Conservation (phyloP, 2,888 invertebrate genomes). For the Malachius bipustulatus region DNA sequence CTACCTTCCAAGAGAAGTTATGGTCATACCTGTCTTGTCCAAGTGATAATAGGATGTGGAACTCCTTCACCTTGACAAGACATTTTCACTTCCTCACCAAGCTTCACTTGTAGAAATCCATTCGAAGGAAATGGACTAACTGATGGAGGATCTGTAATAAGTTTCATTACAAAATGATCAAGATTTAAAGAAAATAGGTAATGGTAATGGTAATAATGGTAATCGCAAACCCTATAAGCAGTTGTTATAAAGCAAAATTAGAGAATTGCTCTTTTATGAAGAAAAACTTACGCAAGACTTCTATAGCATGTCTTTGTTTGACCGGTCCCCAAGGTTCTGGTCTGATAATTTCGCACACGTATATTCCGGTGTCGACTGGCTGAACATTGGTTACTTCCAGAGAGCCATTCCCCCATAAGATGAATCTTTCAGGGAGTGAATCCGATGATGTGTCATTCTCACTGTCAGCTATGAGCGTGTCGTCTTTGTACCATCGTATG, state of each 20-base stretch:
- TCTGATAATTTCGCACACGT: constrained; percentile 55
- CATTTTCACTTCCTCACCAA: constrained; percentile 64
- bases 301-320: constrained; percentile 62
- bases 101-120: constrained; percentile 57
- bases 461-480: constrained; percentile 44
- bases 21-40: constrained; percentile 50
- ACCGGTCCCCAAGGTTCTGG: constrained; percentile 55
- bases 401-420: constrained; percentile 59
- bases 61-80: constrained; percentile 60
- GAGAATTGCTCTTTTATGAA: no score
- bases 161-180: not conserved
- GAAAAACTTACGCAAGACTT: constrained; percentile 70
- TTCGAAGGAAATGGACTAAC: constrained; percentile 54
- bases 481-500: constrained; percentile 62
- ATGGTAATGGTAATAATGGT: no score
- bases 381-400: constrained; percentile 49
- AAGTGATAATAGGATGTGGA: constrained; percentile 59
- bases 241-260: no score
- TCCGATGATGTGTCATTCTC: constrained; percentile 25
- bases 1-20: no score
- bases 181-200: no score
- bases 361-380: constrained; percentile 51
- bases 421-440: constrained; percentile 44
- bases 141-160: constrained; percentile 51
- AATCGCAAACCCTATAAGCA: no score